Conservation (phyloP, 2,113 vertebrate species). For the Canis aureus region DNA sequence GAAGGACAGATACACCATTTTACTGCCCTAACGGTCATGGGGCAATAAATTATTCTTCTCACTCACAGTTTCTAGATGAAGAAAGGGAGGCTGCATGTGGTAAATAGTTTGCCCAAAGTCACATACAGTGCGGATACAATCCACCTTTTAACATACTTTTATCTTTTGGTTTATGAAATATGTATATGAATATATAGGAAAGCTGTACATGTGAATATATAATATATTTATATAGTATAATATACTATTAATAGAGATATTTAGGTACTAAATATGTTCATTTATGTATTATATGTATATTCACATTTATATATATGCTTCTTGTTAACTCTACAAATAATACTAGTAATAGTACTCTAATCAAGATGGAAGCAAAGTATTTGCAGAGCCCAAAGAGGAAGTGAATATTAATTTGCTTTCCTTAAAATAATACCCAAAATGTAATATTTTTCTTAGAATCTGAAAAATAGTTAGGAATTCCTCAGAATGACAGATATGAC, state of each 20-base stretch:
- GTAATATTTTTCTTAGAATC: background rate
- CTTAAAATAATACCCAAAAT: background rate
- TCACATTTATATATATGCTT: background rate
- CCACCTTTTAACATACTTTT: background rate
- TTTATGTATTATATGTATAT: background rate
- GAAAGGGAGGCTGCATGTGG: background rate
- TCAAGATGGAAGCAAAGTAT: background rate
- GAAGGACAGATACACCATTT: background rate
- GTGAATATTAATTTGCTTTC: background rate
- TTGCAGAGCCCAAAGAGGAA: background rate
- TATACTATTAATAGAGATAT: background rate
- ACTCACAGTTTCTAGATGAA: background rate
- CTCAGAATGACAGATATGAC: background rate
- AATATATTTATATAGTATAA: background rate
- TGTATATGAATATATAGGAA: background rate
- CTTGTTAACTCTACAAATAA: background rate
- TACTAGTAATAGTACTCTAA: background rate
- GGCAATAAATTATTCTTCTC: background rate
- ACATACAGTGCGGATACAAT: fast-evolving
- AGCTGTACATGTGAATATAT: background rate
- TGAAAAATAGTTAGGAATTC: background rate
- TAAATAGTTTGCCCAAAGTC: background rate
- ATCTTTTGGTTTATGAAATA: background rate
- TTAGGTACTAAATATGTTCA: background rate
- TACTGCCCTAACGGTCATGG: background rate